These are phyloP conservation scores for Sinonovacula constricta DNA, from an alignment of 1,140 invertebrate species.

Conservation along the genomic window DNA sequence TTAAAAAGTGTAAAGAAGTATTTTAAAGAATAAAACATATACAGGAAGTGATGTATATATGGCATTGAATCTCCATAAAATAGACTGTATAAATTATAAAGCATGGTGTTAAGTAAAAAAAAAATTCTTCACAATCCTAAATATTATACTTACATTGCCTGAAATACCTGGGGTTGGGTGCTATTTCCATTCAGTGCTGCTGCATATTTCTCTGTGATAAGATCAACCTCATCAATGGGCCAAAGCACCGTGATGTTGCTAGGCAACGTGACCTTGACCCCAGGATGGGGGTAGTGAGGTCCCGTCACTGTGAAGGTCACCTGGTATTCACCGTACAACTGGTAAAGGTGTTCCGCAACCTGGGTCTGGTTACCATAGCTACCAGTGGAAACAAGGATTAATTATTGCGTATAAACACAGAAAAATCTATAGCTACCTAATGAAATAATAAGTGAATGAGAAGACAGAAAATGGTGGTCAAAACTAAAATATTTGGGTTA, in stretches of 20 bases:
- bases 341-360: slow-evolving; percentile 27
- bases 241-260: slow-evolving; percentile 10
- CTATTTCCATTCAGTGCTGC: slow-evolving; percentile 11
- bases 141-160: slow-evolving; percentile 37
- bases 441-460: too few relatives aligned
- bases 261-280: neutral
- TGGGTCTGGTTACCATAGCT: slow-evolving; percentile 20
- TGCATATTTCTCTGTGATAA: neutral
- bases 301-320: slow-evolving; percentile 32
- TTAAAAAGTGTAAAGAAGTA: too few relatives aligned
- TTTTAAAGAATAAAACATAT: too few relatives aligned
- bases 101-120: too few relatives aligned
- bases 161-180: slow-evolving; percentile 9
- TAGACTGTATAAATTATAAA: too few relatives aligned
- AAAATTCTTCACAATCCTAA: too few relatives aligned
- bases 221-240: slow-evolving; percentile 15
- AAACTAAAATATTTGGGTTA: too few relatives aligned
- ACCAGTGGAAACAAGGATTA: neutral
- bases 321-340: slow-evolving; percentile 32
- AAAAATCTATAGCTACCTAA: too few relatives aligned
- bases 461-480: too few relatives aligned
- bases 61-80: too few relatives aligned
- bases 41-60: too few relatives aligned
- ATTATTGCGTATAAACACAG: too few relatives aligned
- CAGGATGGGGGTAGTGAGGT: slow-evolving; percentile 26